Percentiles rank a stretch among this genome's conserved stretches.
Evolutionary conservation across 1,140 invertebrate genomes (phyloP).

Genomic region (Linepithema humile): DNA sequence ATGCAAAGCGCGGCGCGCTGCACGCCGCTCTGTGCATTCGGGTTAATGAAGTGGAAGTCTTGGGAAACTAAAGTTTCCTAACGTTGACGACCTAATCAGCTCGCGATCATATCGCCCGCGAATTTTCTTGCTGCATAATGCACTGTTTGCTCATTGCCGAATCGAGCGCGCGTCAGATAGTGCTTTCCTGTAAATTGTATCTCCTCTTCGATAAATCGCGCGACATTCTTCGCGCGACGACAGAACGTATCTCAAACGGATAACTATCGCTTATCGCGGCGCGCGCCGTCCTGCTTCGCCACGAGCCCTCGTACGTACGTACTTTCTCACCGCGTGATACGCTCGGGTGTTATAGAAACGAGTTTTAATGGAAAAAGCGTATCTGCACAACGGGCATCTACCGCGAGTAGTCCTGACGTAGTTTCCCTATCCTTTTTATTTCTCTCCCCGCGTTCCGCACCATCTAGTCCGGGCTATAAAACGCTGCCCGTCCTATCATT

Average conservation of each 20-base stretch:
- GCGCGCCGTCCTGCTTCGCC: neutral
- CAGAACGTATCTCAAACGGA: neutral
- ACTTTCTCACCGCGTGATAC: neutral
- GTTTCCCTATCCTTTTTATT: constrained; percentile 74
- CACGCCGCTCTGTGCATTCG: constrained; percentile 7
- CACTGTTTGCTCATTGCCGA: neutral
- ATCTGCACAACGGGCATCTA: constrained; percentile 68
- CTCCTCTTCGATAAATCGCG: neutral
- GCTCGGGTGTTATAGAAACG: constrained; percentile 63
- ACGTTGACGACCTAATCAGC: constrained; percentile 54
- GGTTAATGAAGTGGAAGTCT: constrained; percentile 54
- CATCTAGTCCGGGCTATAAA: constrained; percentile 79
- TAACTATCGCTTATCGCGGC: neutral
- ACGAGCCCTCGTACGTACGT: constrained; percentile 1
- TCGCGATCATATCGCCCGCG: constrained; percentile 31
- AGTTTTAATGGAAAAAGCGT: constrained; percentile 75
- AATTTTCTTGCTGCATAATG: constrained; percentile 9
- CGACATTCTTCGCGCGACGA: neutral
- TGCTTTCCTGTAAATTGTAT: neutral
- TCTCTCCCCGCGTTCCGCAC: constrained; percentile 74
- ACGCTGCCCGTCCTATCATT: constrained; percentile 69
- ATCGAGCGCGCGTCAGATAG: neutral
- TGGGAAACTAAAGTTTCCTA: constrained; percentile 51
- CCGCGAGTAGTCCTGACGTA: neutral
- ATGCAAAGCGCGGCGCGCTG: constrained; percentile 32